A percentile compares a stretch with the other conserved stretches of the same genome.
phyloP scores from a whole-genome alignment of 2,113 vertebrate species.

The Lipophrys pholis region DNA sequence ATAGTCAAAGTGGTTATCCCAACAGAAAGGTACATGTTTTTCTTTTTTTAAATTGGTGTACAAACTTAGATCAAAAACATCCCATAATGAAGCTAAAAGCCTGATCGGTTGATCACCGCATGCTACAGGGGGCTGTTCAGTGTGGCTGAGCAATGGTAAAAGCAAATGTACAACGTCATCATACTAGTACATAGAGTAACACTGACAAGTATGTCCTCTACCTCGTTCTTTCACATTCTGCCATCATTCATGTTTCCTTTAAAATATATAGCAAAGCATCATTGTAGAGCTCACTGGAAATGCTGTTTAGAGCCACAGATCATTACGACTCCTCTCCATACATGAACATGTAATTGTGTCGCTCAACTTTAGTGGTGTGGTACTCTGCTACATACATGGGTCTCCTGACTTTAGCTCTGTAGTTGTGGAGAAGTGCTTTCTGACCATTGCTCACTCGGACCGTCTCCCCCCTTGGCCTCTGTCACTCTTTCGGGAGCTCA shows the following conservation, averaged over 20 bases:
- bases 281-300: constrained; percentile 35
- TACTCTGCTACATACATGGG: constrained; percentile 40
- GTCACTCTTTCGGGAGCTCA: constrained; percentile 75
- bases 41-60: constrained; percentile 98
- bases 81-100: constrained; percentile 89
- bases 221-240: constrained; percentile 42
- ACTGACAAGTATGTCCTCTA: constrained; percentile 35
- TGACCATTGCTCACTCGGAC: constrained; percentile 84
- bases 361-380: constrained; percentile 35
- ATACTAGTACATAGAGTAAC: constrained; percentile 43
- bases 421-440: constrained; percentile 47
- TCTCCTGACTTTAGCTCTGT: constrained; percentile 47
- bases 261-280: constrained; percentile 39
- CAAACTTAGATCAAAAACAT: constrained; percentile 92
- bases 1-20: constrained; percentile 99
- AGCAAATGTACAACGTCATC: constrained; percentile 42
- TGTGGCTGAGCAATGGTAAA: constrained; percentile 97
- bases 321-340: constrained; percentile 48
- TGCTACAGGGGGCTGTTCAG: constrained; percentile 86
- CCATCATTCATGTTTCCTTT: constrained; percentile 48
- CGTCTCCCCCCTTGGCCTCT: constrained; percentile 80
- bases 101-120: constrained; percentile 82
- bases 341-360: constrained; percentile 42
- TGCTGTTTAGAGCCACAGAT: constrained; percentile 28
- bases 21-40: constrained; percentile 99